Evolutionary conservation across 2,797 vertebrate genomes (phyloP).

Genomic region (Danio aesculapii): DNA sequence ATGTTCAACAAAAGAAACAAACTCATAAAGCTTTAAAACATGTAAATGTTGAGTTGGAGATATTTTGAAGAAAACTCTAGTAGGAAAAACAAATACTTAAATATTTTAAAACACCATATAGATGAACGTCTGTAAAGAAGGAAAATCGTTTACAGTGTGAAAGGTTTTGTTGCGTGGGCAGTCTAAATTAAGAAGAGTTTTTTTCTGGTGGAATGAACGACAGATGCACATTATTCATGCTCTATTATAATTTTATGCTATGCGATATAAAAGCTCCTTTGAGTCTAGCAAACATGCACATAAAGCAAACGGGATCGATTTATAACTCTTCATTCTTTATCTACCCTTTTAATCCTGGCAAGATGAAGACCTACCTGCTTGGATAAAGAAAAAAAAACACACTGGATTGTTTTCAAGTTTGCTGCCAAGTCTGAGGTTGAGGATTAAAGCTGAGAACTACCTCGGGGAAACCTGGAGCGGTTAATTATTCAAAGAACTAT

Average conservation of each 20-base stretch:
- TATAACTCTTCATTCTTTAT: conserved; percentile 64
- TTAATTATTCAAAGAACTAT: conserved; percentile 46
- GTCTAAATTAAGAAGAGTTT: conserved; percentile 63
- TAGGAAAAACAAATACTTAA: too few relatives aligned
- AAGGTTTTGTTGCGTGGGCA: conserved; percentile 59
- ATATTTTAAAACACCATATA: neutral
- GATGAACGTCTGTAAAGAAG: conserved; percentile 19
- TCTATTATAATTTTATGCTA: conserved; percentile 53
- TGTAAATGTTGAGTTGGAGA: too few relatives aligned
- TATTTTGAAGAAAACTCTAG: too few relatives aligned
- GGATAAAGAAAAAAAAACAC: conserved; percentile 36
- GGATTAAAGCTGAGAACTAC: conserved; percentile 43
- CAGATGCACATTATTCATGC: conserved; percentile 68
- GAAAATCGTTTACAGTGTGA: conserved; percentile 18
- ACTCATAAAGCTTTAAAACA: too few relatives aligned
- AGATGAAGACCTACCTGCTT: conserved; percentile 55
- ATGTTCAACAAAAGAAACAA: too few relatives aligned
- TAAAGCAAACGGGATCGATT: conserved; percentile 56
- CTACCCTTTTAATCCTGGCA: conserved; percentile 14
- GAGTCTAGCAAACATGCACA: conserved; percentile 63
- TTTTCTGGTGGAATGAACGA: conserved; percentile 67
- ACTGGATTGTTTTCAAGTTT: conserved; percentile 18
- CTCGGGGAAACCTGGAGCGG: conserved; percentile 38
- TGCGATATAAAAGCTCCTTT: conserved; percentile 48
- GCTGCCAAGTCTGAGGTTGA: conserved; percentile 27